Conservation (phyloP, 2,797 vertebrate genomes). For the Lepidocolaptes lacrymiger region DNA sequence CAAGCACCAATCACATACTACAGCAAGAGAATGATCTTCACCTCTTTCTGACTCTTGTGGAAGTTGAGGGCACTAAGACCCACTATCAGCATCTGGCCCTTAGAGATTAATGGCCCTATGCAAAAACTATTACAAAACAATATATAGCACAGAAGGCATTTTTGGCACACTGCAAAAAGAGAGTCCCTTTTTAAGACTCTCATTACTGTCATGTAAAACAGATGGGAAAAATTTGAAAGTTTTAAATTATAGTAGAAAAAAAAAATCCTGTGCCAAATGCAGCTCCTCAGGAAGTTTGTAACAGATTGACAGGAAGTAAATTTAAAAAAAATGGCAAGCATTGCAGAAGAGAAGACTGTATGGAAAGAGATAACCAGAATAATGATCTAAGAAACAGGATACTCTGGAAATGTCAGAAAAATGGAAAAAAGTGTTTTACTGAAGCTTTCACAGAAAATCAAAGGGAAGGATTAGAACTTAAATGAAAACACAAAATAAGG, state of each 20-base stretch:
- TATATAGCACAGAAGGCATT: conserved; percentile 53
- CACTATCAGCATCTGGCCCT: conserved; percentile 4
- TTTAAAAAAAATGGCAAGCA: background rate
- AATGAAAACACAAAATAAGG: background rate
- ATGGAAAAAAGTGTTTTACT: background rate
- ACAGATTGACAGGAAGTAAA: conserved; percentile 27
- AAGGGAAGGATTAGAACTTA: background rate
- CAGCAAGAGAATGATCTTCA: background rate
- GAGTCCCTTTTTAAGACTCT: conserved; percentile 53
- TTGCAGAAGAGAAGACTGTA: background rate
- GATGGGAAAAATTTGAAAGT: conserved; percentile 52
- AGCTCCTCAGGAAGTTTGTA: conserved; percentile 61
- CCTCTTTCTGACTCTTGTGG: background rate
- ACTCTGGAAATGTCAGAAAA: conserved; percentile 31
- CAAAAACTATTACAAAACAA: conserved; percentile 52
- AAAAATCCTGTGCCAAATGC: background rate
- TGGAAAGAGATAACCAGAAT: background rate
- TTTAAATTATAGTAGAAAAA: conserved; percentile 29
- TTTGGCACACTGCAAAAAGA: conserved; percentile 56
- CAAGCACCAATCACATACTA: background rate
- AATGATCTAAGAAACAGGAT: conserved; percentile 21
- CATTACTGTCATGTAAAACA: conserved; percentile 65
- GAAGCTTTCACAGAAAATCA: background rate
- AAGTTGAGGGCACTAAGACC: background rate
- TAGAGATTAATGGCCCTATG: conserved; percentile 14